phyloP scores from a whole-genome alignment of 2,797 vertebrate species.

The Bucorvus abyssinicus region DNA sequence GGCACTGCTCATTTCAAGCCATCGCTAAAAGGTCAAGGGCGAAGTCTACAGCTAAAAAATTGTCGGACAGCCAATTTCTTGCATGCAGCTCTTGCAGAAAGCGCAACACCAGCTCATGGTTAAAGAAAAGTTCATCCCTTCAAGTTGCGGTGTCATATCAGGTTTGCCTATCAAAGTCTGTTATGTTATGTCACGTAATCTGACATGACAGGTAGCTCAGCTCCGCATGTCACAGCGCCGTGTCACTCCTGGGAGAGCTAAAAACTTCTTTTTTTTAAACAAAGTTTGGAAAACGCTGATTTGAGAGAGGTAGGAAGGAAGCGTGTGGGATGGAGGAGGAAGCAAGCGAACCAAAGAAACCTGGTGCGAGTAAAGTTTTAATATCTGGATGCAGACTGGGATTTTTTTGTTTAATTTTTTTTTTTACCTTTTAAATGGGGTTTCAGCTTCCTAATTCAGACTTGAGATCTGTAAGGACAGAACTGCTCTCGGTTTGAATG shows the following conservation, averaged over 20 bases:
- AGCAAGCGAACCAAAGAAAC: background rate
- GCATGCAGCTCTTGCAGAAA: background rate
- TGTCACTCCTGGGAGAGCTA: background rate
- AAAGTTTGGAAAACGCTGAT: background rate
- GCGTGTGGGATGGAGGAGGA: background rate
- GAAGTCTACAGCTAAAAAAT: background rate
- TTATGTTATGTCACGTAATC: background rate
- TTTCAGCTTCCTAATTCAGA: background rate
- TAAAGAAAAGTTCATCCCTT: background rate
- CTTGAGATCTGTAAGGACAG: background rate
- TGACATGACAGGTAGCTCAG: background rate
- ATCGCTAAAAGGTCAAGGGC: background rate
- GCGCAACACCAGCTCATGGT: accelerated
- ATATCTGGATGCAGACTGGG: too few species aligned
- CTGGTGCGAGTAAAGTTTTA: background rate
- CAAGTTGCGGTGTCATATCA: background rate
- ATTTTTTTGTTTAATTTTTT: background rate
- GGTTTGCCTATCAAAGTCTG: background rate
- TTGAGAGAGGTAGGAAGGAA: background rate
- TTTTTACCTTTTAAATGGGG: background rate
- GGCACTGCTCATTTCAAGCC: background rate
- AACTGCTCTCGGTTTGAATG: background rate
- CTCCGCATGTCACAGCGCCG: background rate
- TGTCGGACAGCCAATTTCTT: background rate
- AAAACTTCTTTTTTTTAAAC: accelerated